Base-by-base conservation (phyloP, 1,140 invertebrate genomes). In the Lordiphosa mommai region DNA sequence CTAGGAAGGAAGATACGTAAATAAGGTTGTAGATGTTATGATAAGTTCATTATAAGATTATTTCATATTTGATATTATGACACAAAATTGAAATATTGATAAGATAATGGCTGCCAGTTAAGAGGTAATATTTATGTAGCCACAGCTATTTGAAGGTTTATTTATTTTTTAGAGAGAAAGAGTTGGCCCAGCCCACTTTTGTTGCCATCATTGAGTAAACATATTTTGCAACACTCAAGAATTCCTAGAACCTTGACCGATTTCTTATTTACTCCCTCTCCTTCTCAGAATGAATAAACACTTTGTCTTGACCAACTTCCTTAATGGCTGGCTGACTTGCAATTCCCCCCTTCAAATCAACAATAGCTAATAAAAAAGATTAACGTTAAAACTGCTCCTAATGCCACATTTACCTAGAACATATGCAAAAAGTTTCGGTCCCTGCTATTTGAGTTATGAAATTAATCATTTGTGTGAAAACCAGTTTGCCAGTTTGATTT, bases 381-480 rank as follows among this genome's bases (percentile, higher is more conserved):
- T n/a, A 6, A 17, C n/a, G 40, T 43, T 13, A 12, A 27, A 27
- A 4, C 40, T 43, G 41, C 20, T 33, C 4, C 16, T 14, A 9
- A 36, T 27, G 34, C 32, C 37, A 50, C 27, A 20, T 27, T 10
- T 12, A 23, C 34, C 30, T 17, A 37, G 40, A 56, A 44, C 16
- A 51, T 44, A 46, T 65, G 63, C 53, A 73, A 66, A 74, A 53
- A 57, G 47, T 76, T 63, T 74, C 51, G 74, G 74, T 50, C 23
- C 14, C 47, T 72, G 65, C 47, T 82, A 71, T 80, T 80, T 74
- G 61, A 82, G 64, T 84, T 84, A 77, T 84, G 63, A 77, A 65
- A 84, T 84, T 84, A 85, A 84, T 84, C 79, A 85, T 76, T 52
- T 43, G 40, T 43, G 40, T 37, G 55, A 61, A 70, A 84, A 84